Percentiles rank a stretch among this genome's conserved stretches.
phyloP scores from a whole-genome alignment of 2,888 invertebrate genomes.

The Synanthedon andrenaeformis region DNA sequence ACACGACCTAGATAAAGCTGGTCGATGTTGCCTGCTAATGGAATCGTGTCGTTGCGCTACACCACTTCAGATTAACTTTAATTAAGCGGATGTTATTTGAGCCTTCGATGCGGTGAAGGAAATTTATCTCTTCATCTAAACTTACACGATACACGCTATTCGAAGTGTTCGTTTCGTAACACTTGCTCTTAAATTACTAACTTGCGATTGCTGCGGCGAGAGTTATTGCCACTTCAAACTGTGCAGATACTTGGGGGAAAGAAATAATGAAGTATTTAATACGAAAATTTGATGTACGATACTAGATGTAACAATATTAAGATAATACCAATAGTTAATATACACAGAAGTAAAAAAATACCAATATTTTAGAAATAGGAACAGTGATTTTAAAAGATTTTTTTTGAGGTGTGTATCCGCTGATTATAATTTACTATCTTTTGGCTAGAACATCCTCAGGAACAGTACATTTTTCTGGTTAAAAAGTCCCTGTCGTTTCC shows the following conservation, averaged over 20 bases:
- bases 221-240: background rate
- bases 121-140: constrained; percentile 43
- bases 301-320: too few species aligned
- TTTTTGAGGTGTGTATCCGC: too few species aligned
- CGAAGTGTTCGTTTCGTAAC: background rate
- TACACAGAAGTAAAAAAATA: too few species aligned
- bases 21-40: constrained; percentile 44
- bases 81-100: constrained; percentile 60
- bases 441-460: too few species aligned
- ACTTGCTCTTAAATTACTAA: background rate
- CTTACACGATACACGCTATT: constrained; percentile 11
- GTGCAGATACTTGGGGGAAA: background rate
- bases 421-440: too few species aligned
- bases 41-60: constrained; percentile 52
- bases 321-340: too few species aligned
- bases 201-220: background rate
- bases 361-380: too few species aligned
- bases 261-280: too few species aligned
- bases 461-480: too few species aligned
- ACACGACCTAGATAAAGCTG: constrained; percentile 18
- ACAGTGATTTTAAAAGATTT: too few species aligned
- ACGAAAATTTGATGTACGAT: too few species aligned
- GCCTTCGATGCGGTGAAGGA: constrained; percentile 34
- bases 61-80: constrained; percentile 60
- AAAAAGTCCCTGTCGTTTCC: too few species aligned